Conservation (phyloP, 2,113 vertebrate genomes). For the Ceyx margarethae region DNA sequence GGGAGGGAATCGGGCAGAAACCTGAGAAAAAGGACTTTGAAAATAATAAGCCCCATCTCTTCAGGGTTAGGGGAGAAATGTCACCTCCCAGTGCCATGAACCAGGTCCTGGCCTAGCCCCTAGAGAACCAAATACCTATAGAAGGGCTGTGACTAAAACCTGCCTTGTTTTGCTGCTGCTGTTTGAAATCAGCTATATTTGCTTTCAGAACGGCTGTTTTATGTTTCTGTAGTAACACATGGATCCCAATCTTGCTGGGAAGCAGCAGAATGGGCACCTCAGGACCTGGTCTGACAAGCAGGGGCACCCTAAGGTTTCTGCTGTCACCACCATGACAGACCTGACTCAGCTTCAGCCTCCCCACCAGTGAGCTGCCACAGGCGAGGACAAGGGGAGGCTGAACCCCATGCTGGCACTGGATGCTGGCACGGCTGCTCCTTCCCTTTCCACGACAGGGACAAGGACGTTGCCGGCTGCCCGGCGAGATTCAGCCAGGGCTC, state of each 20-base stretch:
- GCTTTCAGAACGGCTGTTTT: background rate
- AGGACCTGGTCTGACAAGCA: background rate
- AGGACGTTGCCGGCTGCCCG: background rate
- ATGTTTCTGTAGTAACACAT: rapidly evolving
- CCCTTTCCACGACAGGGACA: background rate
- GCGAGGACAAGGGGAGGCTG: background rate
- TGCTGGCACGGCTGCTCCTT: background rate
- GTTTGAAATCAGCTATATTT: background rate
- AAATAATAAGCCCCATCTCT: background rate
- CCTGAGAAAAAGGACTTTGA: background rate
- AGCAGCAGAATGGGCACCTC: rapidly evolving
- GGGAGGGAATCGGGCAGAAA: background rate
- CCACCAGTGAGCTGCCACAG: background rate
- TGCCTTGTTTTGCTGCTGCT: background rate
- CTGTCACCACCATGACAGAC: rapidly evolving
- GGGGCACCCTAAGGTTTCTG: background rate
- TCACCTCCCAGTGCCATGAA: background rate
- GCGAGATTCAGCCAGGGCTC: background rate
- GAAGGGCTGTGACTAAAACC: background rate
- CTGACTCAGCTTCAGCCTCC: background rate
- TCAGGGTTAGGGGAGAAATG: background rate
- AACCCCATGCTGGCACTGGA: background rate
- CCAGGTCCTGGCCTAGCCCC: background rate
- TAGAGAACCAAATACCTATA: background rate
- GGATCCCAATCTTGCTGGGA: background rate